A percentile compares a stretch with the other conserved stretches of the same genome.
These are phyloP conservation scores for Bombyx mandarina DNA, from an alignment of 1,140 invertebrate species.

Conservation along the genomic window DNA sequence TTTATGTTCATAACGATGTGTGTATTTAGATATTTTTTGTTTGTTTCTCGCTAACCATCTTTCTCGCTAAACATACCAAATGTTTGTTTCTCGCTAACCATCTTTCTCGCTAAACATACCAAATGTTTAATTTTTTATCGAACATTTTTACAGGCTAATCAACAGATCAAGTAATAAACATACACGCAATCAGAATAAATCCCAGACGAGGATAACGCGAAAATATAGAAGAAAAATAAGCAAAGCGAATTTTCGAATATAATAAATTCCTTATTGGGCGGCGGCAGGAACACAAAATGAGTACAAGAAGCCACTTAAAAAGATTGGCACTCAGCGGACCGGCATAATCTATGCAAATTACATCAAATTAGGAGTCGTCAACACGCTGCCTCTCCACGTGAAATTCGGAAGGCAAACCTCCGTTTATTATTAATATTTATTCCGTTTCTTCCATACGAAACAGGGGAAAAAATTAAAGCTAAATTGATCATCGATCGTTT, in stretches of 20 bases:
- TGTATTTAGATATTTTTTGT: no score
- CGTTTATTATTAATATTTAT: slow-evolving; percentile 70
- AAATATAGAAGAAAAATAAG: no score
- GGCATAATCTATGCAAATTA: slow-evolving; percentile 70
- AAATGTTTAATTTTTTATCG: no score
- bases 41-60: no score
- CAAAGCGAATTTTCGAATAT: slow-evolving; percentile 34
- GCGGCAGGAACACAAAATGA: slow-evolving; percentile 53
- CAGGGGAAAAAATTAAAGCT: slow-evolving; percentile 50
- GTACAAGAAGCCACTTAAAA: slow-evolving; percentile 66
- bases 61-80: no score
- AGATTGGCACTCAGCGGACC: slow-evolving; percentile 68
- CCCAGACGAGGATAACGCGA: no score
- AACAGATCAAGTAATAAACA: no score
- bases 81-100: no score
- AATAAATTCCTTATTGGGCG: slow-evolving; percentile 54
- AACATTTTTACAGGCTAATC: no score
- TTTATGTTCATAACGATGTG: no score
- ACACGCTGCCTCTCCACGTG: slow-evolving; percentile 47
- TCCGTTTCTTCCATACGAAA: slow-evolving; percentile 53
- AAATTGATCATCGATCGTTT: slow-evolving; percentile 39
- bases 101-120: no score
- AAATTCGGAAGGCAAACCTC: slow-evolving; percentile 66
- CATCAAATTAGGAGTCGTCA: slow-evolving; percentile 69
- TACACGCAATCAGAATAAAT: no score